Evolutionary conservation across 2,113 vertebrate species (phyloP).

Genomic region (Ia io): DNA sequence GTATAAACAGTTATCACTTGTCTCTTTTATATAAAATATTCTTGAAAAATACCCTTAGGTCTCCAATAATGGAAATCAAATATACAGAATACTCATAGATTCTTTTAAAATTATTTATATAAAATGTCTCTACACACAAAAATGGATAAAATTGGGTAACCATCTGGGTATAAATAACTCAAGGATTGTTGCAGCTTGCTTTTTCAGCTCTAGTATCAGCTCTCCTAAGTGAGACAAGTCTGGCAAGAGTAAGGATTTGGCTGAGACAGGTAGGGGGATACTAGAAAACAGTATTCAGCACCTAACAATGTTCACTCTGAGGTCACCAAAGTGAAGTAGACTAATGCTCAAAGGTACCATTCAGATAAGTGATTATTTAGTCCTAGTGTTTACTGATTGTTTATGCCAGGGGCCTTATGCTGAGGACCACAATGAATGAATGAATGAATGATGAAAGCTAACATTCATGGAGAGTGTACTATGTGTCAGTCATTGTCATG

Average conservation of each 20-base stretch:
- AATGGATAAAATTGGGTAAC: slow-evolving; percentile 16
- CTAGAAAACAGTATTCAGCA: neutral
- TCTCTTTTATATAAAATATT: slow-evolving; percentile 50
- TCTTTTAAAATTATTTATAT: slow-evolving; percentile 12
- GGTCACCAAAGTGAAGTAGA: neutral
- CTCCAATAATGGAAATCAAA: neutral
- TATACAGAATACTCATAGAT: neutral
- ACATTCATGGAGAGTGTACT: neutral
- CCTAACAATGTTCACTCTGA: neutral
- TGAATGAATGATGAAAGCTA: neutral
- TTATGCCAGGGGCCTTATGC: neutral
- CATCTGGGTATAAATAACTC: slow-evolving; percentile 39
- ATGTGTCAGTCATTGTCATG: neutral
- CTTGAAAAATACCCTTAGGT: slow-evolving; percentile 43
- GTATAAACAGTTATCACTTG: slow-evolving; percentile 64
- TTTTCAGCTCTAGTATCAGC: neutral
- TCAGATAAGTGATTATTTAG: neutral
- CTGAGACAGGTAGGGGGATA: neutral
- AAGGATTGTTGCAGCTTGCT: neutral
- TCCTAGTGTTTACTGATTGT: neutral
- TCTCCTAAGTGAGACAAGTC: neutral
- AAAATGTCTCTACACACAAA: slow-evolving; percentile 13
- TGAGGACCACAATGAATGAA: neutral
- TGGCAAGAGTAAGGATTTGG: neutral
- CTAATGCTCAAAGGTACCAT: neutral